These are phyloP conservation scores for Leptinotarsa juncta DNA, from an alignment of 2,888 invertebrate genomes.

Conservation along the genomic window DNA sequence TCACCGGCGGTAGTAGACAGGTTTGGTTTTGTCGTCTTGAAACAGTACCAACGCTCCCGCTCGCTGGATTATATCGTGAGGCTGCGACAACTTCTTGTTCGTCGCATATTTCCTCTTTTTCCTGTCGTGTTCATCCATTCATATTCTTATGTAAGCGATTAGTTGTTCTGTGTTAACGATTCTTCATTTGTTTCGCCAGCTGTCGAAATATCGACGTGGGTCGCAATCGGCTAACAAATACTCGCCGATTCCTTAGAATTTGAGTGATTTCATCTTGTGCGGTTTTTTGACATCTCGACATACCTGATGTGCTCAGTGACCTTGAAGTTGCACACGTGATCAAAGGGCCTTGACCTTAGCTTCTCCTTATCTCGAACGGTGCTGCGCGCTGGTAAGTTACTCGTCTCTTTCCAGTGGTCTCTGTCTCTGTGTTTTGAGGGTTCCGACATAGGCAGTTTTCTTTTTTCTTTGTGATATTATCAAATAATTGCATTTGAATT, in stretches of 20 bases:
- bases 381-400: constrained; percentile 15
- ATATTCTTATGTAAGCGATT: background rate
- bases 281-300: constrained; percentile 54
- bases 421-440: background rate
- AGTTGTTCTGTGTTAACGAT: background rate
- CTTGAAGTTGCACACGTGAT: constrained; percentile 71
- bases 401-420: background rate
- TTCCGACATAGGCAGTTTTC: background rate
- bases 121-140: constrained; percentile 7
- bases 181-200: background rate
- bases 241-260: background rate
- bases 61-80: constrained; percentile 17
- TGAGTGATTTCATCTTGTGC: constrained; percentile 15
- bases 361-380: constrained; percentile 23
- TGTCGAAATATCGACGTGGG: background rate
- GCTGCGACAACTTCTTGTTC: constrained; percentile 10
- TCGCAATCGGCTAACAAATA: background rate
- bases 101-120: background rate
- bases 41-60: constrained; percentile 29
- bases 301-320: constrained; percentile 58
- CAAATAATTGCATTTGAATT: too few relatives aligned
- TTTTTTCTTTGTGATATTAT: too few relatives aligned
- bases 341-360: constrained; percentile 71
- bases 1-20: constrained; percentile 30
- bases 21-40: constrained; percentile 26